Evolutionary conservation across 92 coral and sea anemone genomes (phyloP), one percentile per base, ranked within the genome.

Genomic region (Umimayanthus chanpuru): DNA sequence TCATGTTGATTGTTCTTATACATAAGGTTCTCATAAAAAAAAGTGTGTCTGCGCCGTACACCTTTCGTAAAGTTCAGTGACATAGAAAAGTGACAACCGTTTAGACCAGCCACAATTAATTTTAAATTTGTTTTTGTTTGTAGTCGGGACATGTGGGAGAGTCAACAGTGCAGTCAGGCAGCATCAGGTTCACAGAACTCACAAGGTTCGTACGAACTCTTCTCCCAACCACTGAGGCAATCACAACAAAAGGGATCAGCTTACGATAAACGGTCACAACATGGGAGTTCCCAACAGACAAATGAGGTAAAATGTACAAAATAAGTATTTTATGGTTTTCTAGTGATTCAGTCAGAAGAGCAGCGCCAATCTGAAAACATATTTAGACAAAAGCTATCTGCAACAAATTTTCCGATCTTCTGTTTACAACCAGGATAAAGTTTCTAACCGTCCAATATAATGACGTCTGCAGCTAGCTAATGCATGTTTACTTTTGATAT

Each of bases 71-170:
- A 36, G 29, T 68, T 23, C 15, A 18, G 11, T 26, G 38, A n/a
- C 36, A 5, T 9, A 47, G 50, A 47, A 47, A 47, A 47, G 50
- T 47, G 50, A 47, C 14, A 10, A 29, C 39, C 36, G 36, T 7
- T 25, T 70, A 11, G 30, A 47, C 53, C 9, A 9, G 21, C 38
- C 76, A 74, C 9, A 12, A 1, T 20, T 75, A 39, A 75, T 14
- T 32, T 32, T 32, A 32, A 16, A 43, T 10, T 75, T 3, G 14
- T 6, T 36, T 25, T 75, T 75, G 23, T 83, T 71, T 47, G 11
- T 82, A 94, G 97, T 82, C 94, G 94, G 23, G 95, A 93, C 15
- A 73, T 92, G 76, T 94, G 98, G 98, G 98, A 96, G 66, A 90
- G 93, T 70, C 98, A 96, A 78, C 94, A 89, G 68, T 90, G 85